A percentile compares a stretch with the other conserved stretches of the same genome.
phyloP scores from a whole-genome alignment of 2,888 invertebrate genomes.

The Dascillus cervinus region DNA sequence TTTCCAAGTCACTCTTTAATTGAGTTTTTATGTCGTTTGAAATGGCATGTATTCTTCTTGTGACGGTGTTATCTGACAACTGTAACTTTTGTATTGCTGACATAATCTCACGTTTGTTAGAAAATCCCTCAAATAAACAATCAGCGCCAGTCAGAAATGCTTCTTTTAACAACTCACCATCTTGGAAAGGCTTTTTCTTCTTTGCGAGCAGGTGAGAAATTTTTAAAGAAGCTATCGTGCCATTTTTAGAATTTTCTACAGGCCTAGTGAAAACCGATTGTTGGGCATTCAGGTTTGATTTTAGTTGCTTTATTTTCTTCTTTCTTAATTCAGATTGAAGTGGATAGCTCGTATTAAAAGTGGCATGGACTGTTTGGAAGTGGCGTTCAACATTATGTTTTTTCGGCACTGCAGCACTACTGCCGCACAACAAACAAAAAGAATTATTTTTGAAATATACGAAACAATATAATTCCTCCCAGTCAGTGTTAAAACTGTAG shows the following conservation, averaged over 20 bases:
- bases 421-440: too few relatives aligned
- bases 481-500: too few relatives aligned
- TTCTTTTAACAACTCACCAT: slow-evolving; percentile 14
- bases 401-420: slow-evolving; percentile 2
- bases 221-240: too few relatives aligned
- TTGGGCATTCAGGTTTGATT: too few relatives aligned
- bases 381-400: slow-evolving; percentile 8
- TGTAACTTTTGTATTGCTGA: slow-evolving; percentile 3
- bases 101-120: slow-evolving; percentile 19
- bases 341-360: slow-evolving; percentile 7
- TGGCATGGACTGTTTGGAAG: slow-evolving; percentile 8
- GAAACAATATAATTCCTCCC: slow-evolving; percentile 8
- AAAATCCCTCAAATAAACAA: slow-evolving; percentile 18
- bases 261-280: too few relatives aligned
- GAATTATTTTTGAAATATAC: slow-evolving; percentile 4
- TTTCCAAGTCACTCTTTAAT: slow-evolving; percentile 10
- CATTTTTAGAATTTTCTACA: too few relatives aligned
- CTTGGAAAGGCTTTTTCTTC: slow-evolving; percentile 9
- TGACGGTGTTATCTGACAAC: slow-evolving; percentile 3
- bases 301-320: too few relatives aligned
- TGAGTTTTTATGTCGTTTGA: slow-evolving; percentile 1
- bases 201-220: slow-evolving; percentile 10
- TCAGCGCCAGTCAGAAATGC: slow-evolving; percentile 8
- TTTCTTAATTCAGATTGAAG: slow-evolving; percentile 3
- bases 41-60: slow-evolving; percentile 2